Base-by-base conservation (phyloP, 2,113 vertebrate genomes). In the Leucosticte australis region DNA sequence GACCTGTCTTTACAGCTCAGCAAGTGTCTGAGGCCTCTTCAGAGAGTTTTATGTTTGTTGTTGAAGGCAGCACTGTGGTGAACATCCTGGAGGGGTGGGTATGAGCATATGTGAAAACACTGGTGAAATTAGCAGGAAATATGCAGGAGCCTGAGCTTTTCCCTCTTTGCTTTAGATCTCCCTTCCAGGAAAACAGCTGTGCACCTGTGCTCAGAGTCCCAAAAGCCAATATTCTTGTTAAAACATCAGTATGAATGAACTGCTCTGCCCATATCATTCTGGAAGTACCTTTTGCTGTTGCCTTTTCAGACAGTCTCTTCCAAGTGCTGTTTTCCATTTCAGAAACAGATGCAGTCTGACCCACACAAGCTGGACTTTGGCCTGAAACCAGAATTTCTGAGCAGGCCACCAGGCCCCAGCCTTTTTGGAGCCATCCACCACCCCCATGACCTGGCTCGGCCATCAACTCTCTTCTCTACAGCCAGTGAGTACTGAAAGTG, bases 341-440 rank as follows among this genome's bases (percentile, higher is more conserved):
- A 99, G 99, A 99, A 99, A 98, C 99, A 99, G 98, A 99, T 99
- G 99, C 99, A 99, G 97, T 98, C 99, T 60, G 99, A 99, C 96
- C 99, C 99, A 21, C 99, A 99, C 97, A 99, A 99, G 96, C 98
- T 99, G 96, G 99, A 99, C 98, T 99, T 99, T 2, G 99, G 99
- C 83, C 97, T 99, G 97, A 99, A 99, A 96, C 99, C 99, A 0
- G 99, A 99, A 97, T 99, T 99, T 96, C 97, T 99, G 95, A 99
- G 99, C 98, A 98, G 99, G 82, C 99, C 99, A 65, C 99, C 99
- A 1, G 99, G 99, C 57, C 99, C 99, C 49, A 99, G 98, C 92
- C 98, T 99, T 78, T 99, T 99, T 17, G 99, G 99, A 82, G 98
- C 99, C 84, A 99, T 99, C 94, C 99, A 99, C 96, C 99, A 99